These are phyloP conservation scores for mouse (Mus musculus) DNA, from an alignment of 2,113 vertebrate species.

Conservation along the genomic window GRCm39 chr5:47879001-47879500, in stretches of 20 bases:
- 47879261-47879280: background rate
- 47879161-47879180: background rate
- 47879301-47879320: background rate
- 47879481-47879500: background rate
- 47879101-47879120: no score
- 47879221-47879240: background rate
- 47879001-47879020: conserved; percentile 23
- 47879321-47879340: background rate
- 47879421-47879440: background rate
- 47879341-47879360: no score
- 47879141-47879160: background rate
- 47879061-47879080: background rate
- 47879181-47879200: no score
- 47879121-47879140: background rate
- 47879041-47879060: background rate
- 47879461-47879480: background rate
- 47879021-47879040: background rate
- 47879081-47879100: background rate
- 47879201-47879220: no score
- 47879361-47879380: background rate
- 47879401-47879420: background rate
- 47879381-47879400: background rate
- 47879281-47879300: background rate
- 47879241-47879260: background rate
- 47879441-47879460: background rate